Evolutionary conservation across 2,888 invertebrate genomes (phyloP), one percentile per base, ranked within the genome.

Genomic region (Cerastis rubricosa): DNA sequence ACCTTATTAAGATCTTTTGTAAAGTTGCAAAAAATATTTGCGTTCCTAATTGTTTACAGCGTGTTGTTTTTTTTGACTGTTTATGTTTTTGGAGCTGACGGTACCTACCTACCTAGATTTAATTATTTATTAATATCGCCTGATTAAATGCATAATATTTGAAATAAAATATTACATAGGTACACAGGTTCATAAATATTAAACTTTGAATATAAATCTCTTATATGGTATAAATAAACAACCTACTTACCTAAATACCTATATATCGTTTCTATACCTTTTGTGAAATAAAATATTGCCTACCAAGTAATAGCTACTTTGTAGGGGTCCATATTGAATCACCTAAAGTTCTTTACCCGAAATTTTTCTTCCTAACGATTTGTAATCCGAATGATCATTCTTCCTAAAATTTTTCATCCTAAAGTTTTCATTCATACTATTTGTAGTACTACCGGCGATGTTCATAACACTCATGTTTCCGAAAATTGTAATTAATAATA

Each of bases 151-250:
- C 1, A 51, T 76, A 40, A 43, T 49, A 19, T 63, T 45, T 51
- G 14, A 45, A 73, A 47, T 68, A 76, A 47, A 25, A 54, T 25
- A 61, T 51, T 19, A 19, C 29, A 22, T n/a, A 35, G 35, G 35
- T 35, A 47, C 14, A 77, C 77, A 69, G 64, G 69, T 78, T 69
- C 40, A 77, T 77, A 29, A 77, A 77, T 77, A 77, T 77, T 76
- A 29, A 76, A 54, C 17, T 25, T 35, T 47, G 29, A 51, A 35
- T 43, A 43, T 25, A 4, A 8, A 25, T 57, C 57, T 57, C 25
- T 47, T 49, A n/a, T 3, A n/a, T n/a, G 22, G 12, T 43, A n/a
- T n/a, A 64, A 43, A 35, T 7, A 29, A 12, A n/a, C n/a, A n/a
- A n/a, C 19, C 2, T 17, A 59, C 59, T 17, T 29, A 59, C 59